Evolutionary conservation across 2,113 vertebrate species (phyloP).

Genomic region (Emydura subglobosa): DNA sequence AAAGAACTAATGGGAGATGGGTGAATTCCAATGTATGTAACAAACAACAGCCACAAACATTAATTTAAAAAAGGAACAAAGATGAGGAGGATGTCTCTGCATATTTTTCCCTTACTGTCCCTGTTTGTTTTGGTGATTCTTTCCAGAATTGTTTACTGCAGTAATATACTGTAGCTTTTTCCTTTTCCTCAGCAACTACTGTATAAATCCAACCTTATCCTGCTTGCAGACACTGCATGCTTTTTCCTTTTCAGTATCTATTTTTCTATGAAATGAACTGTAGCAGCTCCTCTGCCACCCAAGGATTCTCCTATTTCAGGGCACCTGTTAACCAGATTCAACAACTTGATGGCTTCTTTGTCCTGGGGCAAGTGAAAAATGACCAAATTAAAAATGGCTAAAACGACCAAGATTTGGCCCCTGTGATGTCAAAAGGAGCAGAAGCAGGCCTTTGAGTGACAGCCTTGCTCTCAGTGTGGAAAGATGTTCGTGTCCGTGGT

Average conservation of each 20-base stretch:
- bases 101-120: too few relatives aligned
- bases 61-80: not conserved
- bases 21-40: not conserved
- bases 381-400: not conserved
- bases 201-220: not conserved
- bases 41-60: not conserved
- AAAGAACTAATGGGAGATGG: too few relatives aligned
- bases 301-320: not conserved
- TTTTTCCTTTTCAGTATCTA: not conserved
- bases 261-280: not conserved
- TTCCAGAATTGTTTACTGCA: not conserved
- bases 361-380: not conserved
- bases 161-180: not conserved
- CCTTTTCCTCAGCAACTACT: not conserved
- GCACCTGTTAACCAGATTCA: not conserved
- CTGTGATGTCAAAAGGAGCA: not conserved
- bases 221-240: not conserved
- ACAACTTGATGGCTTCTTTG: not conserved
- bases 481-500: not conserved
- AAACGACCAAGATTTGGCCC: not conserved
- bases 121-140: not conserved
- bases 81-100: too few relatives aligned
- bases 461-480: not conserved
- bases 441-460: not conserved
- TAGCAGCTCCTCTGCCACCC: not conserved